These are phyloP conservation scores for Poecile montanus DNA, from an alignment of 2,797 vertebrate genomes.

Conservation along the genomic window DNA sequence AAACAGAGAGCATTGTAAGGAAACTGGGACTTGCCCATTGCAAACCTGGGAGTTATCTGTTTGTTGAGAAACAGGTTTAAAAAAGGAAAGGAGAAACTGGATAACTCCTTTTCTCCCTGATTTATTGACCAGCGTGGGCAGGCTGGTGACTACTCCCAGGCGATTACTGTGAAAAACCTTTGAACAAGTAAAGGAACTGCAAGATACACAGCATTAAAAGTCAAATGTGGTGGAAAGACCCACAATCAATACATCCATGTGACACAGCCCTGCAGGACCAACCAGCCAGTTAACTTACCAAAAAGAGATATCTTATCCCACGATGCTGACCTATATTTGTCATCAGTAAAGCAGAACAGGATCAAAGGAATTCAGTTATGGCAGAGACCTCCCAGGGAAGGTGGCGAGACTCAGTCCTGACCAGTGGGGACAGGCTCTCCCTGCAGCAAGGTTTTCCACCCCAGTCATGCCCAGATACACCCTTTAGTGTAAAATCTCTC, in stretches of 20 bases:
- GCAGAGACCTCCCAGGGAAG: not conserved
- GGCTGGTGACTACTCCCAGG: not conserved
- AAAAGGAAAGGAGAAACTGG: not conserved
- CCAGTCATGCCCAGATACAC: not conserved
- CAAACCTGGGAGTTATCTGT: not conserved
- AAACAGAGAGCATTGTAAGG: not conserved
- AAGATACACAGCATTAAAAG: not conserved
- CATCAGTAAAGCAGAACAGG: not conserved
- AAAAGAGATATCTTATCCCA: not conserved
- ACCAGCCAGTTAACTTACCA: not conserved
- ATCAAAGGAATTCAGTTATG: not conserved
- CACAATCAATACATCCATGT: not conserved
- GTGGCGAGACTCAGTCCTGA: accelerated
- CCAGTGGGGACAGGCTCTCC: not conserved
- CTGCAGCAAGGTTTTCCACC: not conserved
- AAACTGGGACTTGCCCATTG: not conserved
- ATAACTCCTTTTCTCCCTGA: not conserved
- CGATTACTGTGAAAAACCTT: not conserved
- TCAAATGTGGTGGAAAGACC: not conserved
- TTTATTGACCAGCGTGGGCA: not conserved
- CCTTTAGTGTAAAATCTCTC: not conserved
- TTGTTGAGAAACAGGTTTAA: not conserved
- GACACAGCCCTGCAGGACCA: not conserved
- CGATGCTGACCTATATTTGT: not conserved
- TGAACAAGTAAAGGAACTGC: not conserved